A percentile compares a stretch with the other conserved stretches of the same genome.
phyloP scores from a whole-genome alignment of 2,113 vertebrate species.

The Saccopteryx bilineata region DNA sequence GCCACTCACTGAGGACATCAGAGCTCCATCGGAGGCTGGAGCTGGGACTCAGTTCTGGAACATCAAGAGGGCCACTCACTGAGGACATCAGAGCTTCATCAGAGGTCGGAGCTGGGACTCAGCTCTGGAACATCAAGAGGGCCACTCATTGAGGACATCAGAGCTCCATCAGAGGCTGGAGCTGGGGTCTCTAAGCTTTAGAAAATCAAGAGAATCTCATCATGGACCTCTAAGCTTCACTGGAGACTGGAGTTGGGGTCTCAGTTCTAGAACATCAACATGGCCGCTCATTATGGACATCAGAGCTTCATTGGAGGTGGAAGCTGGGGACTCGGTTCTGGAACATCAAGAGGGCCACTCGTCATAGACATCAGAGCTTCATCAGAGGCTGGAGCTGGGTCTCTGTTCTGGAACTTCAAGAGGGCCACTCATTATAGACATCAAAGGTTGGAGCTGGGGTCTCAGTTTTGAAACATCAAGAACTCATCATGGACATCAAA shows the following conservation, averaged over 20 bases:
- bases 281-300: not conserved
- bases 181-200: not conserved
- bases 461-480: not conserved
- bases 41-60: not conserved
- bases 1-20: not conserved
- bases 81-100: too few species aligned
- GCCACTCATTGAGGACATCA: not conserved
- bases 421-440: not conserved
- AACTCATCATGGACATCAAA: too few species aligned
- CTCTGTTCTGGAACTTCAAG: not conserved
- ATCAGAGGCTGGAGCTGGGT: not conserved
- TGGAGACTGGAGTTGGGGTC: not conserved
- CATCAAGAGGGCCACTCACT: not conserved
- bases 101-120: not conserved
- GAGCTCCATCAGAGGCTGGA: not conserved
- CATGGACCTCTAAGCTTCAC: too few species aligned
- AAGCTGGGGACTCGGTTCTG: not conserved
- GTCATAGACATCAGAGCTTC: not conserved
- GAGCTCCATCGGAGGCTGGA: not conserved
- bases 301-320: not conserved
- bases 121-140: not conserved
- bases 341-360: not conserved
- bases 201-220: not conserved
- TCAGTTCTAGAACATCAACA: not conserved
- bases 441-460: fast-evolving